Conservation (phyloP, 2,113 vertebrate genomes). For the Burhinus bistriatus region DNA sequence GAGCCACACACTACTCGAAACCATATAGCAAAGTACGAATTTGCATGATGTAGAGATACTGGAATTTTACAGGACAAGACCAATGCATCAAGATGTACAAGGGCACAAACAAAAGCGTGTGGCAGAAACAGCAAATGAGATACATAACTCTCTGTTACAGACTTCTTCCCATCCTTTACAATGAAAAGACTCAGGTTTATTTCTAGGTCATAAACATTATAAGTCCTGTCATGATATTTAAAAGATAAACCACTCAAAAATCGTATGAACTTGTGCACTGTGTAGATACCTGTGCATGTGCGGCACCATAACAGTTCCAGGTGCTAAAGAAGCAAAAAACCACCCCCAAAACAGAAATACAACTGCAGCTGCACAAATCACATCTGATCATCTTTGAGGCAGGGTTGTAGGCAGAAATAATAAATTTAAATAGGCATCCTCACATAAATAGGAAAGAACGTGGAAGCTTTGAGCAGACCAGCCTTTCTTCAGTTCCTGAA, state of each 20-base stretch:
- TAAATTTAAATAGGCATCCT: background rate
- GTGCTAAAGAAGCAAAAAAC: background rate
- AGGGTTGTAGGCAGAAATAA: background rate
- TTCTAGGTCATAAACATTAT: background rate
- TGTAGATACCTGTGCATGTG: too few species aligned
- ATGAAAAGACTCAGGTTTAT: background rate
- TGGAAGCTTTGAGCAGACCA: background rate
- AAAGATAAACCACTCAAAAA: background rate
- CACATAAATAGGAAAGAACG: background rate
- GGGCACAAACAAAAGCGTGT: background rate
- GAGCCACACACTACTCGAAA: background rate
- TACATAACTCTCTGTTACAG: background rate
- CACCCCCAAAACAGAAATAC: background rate
- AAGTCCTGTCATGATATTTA: background rate
- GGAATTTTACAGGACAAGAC: background rate
- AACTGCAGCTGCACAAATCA: background rate
- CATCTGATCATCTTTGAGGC: background rate
- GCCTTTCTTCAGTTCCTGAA: background rate
- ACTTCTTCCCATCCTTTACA: background rate
- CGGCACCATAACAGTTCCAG: background rate
- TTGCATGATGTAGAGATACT: background rate
- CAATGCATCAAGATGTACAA: background rate
- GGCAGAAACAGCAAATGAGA: background rate
- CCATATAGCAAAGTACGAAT: background rate
- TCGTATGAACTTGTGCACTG: background rate